phyloP scores from a whole-genome alignment of 2,113 vertebrate species.

The Gopherus flavomarginatus region DNA sequence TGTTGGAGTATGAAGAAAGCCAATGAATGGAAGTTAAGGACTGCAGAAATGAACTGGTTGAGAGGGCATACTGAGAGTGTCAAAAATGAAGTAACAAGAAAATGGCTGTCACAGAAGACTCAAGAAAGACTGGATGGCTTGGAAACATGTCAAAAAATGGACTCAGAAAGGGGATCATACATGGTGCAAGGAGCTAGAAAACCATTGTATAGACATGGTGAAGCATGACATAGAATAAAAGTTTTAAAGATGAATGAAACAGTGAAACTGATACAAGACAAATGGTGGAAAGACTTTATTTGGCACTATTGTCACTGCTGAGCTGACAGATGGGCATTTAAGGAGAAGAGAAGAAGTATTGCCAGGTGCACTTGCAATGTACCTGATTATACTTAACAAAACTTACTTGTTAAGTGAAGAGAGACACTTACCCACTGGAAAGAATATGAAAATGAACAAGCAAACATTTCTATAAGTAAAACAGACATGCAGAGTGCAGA shows the following conservation, averaged over 20 bases:
- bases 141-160: not conserved
- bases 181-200: not conserved
- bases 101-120: not conserved
- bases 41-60: not conserved
- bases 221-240: not conserved
- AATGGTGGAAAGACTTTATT: not conserved
- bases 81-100: not conserved
- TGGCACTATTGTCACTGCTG: not conserved
- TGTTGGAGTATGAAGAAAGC: not conserved
- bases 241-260: not conserved
- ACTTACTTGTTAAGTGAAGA: not conserved
- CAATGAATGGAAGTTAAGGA: not conserved
- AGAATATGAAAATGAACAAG: not conserved
- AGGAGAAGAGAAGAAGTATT: not conserved
- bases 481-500: not conserved
- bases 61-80: not conserved
- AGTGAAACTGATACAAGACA: not conserved
- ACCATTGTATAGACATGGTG: not conserved
- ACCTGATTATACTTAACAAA: not conserved
- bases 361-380: not conserved
- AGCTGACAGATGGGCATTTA: not conserved
- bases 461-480: conserved; percentile 12
- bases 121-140: not conserved
- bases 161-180: not conserved
- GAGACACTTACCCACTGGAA: conserved; percentile 17